Conservation (phyloP, 2,888 invertebrate species). For the Tiliacea aurago region DNA sequence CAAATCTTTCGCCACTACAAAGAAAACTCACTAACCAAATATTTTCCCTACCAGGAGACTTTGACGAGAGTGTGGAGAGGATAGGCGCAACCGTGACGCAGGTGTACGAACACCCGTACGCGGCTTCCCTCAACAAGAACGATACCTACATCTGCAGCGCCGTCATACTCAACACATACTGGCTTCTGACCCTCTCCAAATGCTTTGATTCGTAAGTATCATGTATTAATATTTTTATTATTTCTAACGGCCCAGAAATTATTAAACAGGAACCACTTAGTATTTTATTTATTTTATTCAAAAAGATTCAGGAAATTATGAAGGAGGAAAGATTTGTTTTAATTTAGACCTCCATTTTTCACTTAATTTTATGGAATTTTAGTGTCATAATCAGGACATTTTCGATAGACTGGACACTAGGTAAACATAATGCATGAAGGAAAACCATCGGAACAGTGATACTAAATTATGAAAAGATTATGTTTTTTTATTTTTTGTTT, state of each 20-base stretch:
- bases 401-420: background rate
- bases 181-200: slow-evolving; percentile 83
- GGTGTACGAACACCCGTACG: slow-evolving; percentile 80
- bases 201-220: slow-evolving; percentile 84
- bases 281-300: background rate
- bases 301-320: no score
- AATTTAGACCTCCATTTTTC: background rate
- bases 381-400: background rate
- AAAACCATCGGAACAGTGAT: background rate
- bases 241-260: background rate
- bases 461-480: no score
- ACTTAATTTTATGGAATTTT: background rate
- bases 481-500: no score
- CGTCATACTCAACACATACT: slow-evolving; percentile 81
- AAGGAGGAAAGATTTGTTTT: background rate
- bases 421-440: background rate
- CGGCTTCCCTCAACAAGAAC: slow-evolving; percentile 76
- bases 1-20: background rate
- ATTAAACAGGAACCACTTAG: background rate
- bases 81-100: slow-evolving; percentile 82
- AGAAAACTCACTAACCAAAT: background rate
- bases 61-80: slow-evolving; percentile 78
- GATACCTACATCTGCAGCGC: slow-evolving; percentile 82
- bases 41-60: slow-evolving; percentile 65
- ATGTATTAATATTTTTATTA: background rate